Evolutionary conservation across 2,888 invertebrate species (phyloP), one percentile per base, ranked within the genome.

Genomic region (Melipona beecheii): DNA sequence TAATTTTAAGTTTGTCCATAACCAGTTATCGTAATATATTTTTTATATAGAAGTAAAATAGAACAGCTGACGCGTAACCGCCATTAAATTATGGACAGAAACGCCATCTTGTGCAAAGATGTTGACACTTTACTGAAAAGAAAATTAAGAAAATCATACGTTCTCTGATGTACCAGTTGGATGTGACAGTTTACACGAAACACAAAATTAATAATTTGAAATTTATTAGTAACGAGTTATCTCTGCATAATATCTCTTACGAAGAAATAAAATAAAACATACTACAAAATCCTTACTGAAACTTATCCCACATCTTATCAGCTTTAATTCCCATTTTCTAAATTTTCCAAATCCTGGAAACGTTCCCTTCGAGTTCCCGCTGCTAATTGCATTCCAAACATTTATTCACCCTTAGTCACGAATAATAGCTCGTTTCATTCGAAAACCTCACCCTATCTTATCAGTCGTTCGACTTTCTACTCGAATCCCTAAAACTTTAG

Each of bases 51-150:
- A 70, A 70, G 54, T 62, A 80, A 21, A 77, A 36, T n/a, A 64
- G 58, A 73, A 73, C 62, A 56, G 27, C 27, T 27, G 27, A 27
- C 27, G 27, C 27, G 27, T 27, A 27, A 27, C 27, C 27, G 27
- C 27, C 27, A 27, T 27, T 27, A 27, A 27, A 27, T 27, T 27
- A 27, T 1, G 27, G 27, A 27, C 36, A 36, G 9, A 36, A 91
- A 92, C 93, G 93, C 93, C 93, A 93, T 93, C 92, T 93, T 93
- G 90, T 89, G 88, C 89, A 36, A 9, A 9, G 36, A 36, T 9
- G 36, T 36, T 36, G 36, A 36, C 9, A 36, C 9, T 36, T 36
- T 9, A 36, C 0, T 36, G n/a, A n/a, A n/a, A n/a, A n/a, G n/a
- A n/a, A 36, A 36, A 36, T 36, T 36, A 36, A 31, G 31, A 31